Evolutionary conservation across 2,888 invertebrate genomes (phyloP).

Genomic region (Mermis nigrescens): DNA sequence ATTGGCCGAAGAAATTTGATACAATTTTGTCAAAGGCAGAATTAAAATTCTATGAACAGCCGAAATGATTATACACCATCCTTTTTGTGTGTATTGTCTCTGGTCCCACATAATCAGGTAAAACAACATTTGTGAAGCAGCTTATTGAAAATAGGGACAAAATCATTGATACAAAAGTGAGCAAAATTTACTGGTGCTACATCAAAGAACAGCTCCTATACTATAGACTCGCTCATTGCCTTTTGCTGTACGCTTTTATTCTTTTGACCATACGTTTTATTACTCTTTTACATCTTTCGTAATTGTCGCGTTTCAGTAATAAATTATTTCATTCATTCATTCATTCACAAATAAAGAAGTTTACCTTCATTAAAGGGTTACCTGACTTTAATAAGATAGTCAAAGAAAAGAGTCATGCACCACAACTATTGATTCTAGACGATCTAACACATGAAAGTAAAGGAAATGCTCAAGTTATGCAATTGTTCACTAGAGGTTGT

Average conservation of each 20-base stretch:
- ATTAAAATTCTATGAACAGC: too few species aligned
- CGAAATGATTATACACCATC: too few species aligned
- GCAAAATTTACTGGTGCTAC: background rate
- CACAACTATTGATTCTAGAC: conserved; percentile 1
- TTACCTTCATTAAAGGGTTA: conserved; percentile 4
- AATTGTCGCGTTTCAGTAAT: too few species aligned
- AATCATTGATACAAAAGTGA: background rate
- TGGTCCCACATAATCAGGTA: conserved; percentile 6
- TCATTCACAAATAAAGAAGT: conserved; percentile 5
- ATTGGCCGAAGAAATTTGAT: too few species aligned
- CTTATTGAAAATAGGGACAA: background rate
- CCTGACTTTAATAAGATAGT: conserved; percentile 1
- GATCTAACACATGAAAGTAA: conserved; percentile 8
- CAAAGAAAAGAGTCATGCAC: background rate
- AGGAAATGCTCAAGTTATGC: background rate
- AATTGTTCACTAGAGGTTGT: conserved; percentile 4
- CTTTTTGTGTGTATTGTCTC: too few species aligned
- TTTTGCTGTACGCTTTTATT: too few species aligned
- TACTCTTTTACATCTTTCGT: too few species aligned
- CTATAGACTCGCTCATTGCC: too few species aligned
- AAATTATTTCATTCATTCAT: too few species aligned
- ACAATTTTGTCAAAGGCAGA: too few species aligned
- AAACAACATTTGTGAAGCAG: conserved; percentile 1
- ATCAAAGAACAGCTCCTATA: background rate
- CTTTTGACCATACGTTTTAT: too few species aligned